A percentile compares a stretch with the other conserved stretches of the same genome.
phyloP scores from a whole-genome alignment of 1,140 invertebrate species.

The Zaprionus tsacasi region DNA sequence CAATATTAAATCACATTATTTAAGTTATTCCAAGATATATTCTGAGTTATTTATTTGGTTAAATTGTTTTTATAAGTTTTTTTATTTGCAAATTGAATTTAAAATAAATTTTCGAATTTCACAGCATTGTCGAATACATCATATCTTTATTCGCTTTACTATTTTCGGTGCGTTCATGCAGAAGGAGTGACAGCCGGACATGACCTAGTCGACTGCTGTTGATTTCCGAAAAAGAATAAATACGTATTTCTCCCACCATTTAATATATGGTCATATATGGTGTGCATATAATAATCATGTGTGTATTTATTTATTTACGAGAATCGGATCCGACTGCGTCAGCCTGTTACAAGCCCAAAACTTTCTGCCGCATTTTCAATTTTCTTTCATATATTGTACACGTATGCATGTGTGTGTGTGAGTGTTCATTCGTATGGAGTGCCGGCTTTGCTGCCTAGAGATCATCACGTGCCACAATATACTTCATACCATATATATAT shows the following conservation, averaged over 20 bases:
- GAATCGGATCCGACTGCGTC: neutral
- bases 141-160: neutral
- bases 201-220: conserved; percentile 7
- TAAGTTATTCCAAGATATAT: neutral
- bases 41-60: neutral
- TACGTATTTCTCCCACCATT: conserved; percentile 1
- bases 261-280: neutral
- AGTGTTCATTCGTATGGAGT: conserved; percentile 18
- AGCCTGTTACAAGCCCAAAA: conserved; percentile 4
- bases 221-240: conserved; percentile 11
- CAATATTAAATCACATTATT: neutral
- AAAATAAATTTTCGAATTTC: neutral
- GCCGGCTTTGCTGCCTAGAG: conserved; percentile 5
- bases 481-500: conserved; percentile 7
- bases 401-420: neutral
- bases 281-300: conserved; percentile 10
- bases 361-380: conserved; percentile 1
- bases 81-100: neutral
- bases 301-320: conserved; percentile 12
- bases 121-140: neutral
- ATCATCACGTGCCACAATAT: conserved; percentile 44
- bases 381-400: neutral
- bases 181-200: conserved; percentile 7
- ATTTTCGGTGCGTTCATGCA: conserved; percentile 3
- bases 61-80: neutral